phyloP scores from a whole-genome alignment of 2,888 invertebrate species.

The Oxytorus armatus region DNA sequence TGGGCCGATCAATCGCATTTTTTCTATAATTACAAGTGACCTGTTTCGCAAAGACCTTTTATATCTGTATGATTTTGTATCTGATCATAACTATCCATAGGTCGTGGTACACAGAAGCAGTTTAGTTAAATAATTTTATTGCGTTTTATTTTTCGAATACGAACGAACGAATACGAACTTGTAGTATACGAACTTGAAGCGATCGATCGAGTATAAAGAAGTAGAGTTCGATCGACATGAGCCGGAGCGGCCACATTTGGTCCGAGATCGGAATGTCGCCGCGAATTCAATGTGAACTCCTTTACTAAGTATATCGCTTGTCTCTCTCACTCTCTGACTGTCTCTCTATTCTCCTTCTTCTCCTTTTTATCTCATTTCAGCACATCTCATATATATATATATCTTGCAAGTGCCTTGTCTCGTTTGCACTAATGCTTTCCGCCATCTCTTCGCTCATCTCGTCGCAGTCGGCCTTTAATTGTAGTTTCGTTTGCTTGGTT shows the following conservation, averaged over 20 bases:
- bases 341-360: conserved; percentile 10
- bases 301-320: conserved; percentile 55
- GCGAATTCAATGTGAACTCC: conserved; percentile 73
- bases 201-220: conserved; percentile 60
- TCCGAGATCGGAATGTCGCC: conserved; percentile 74
- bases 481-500: not conserved
- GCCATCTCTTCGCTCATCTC: not conserved
- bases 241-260: conserved; percentile 71
- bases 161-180: too few relatives aligned
- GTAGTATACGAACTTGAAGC: too few relatives aligned
- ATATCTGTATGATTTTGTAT: too few relatives aligned
- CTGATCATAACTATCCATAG: too few relatives aligned
- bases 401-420: not conserved
- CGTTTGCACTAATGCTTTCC: not conserved
- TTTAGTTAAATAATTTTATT: too few relatives aligned
- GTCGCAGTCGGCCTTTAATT: not conserved
- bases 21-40: too few relatives aligned
- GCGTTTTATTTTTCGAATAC: too few relatives aligned
- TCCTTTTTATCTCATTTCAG: conserved; percentile 21
- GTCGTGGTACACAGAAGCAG: too few relatives aligned
- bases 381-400: not conserved
- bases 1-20: too few relatives aligned
- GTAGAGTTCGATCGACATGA: conserved; percentile 58
- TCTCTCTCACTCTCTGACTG: conserved; percentile 12
- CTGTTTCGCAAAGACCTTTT: too few relatives aligned